Percentiles rank a stretch among this genome's conserved stretches.
Evolutionary conservation across 2,113 vertebrate species (phyloP).

Genomic region (Heterochromis multidens): DNA sequence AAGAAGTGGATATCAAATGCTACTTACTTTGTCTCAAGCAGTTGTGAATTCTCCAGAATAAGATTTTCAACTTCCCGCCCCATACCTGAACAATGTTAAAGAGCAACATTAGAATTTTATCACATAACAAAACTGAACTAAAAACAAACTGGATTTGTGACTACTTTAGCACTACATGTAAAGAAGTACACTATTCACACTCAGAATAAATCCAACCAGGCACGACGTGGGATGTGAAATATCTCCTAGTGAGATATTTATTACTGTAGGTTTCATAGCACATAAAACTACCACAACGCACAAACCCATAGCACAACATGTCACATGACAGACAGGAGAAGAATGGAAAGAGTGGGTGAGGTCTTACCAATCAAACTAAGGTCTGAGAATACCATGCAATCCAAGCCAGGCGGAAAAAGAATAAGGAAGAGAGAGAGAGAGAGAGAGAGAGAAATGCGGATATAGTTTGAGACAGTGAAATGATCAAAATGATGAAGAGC

Average conservation of each 20-base stretch:
- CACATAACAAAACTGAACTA: not conserved
- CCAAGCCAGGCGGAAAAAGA: constrained; percentile 78
- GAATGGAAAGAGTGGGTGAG: constrained; percentile 75
- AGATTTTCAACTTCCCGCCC: constrained; percentile 98
- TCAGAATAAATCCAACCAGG: not conserved
- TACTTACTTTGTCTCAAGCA: constrained; percentile 97
- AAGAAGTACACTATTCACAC: not conserved
- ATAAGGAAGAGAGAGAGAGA: constrained; percentile 46
- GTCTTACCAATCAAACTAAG: constrained; percentile 99
- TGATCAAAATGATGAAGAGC: constrained; percentile 58
- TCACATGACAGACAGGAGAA: constrained; percentile 53
- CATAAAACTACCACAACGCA: constrained; percentile 18
- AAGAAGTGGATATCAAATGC: not conserved
- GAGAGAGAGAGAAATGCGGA: constrained; percentile 61
- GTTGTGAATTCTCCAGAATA: constrained; percentile 93
- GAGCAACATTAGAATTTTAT: not conserved
- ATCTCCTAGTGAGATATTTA: constrained; percentile 34
- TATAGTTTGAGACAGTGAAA: constrained; percentile 69
- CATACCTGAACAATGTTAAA: constrained; percentile 84
- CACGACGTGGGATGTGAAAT: constrained; percentile 1
- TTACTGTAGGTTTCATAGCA: not conserved
- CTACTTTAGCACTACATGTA: constrained; percentile 26
- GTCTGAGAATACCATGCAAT: constrained; percentile 97
- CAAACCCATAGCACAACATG: constrained; percentile 32
- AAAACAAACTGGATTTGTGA: not conserved